Percentiles rank a stretch among this genome's conserved stretches.
These are phyloP conservation scores for Passer domesticus DNA, from an alignment of 2,113 vertebrate species.

Conservation along the genomic window DNA sequence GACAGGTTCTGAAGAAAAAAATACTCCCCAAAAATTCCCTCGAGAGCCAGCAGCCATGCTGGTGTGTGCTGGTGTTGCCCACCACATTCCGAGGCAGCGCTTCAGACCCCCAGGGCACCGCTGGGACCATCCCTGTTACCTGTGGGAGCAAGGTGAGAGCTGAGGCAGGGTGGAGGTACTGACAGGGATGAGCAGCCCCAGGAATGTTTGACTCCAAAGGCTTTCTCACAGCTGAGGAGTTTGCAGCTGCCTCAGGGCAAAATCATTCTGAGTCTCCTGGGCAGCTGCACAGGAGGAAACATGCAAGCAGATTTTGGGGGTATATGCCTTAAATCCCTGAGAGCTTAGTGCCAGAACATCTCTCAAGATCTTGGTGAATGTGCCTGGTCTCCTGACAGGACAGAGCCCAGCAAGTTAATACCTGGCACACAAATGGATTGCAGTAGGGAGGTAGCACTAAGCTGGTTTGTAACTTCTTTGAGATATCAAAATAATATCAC, in stretches of 20 bases:
- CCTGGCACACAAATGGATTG: neutral
- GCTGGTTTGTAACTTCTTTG: neutral
- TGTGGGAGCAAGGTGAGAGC: neutral
- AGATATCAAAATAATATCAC: neutral
- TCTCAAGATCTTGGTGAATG: neutral
- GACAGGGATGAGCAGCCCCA: neutral
- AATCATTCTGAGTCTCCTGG: neutral
- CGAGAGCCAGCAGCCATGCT: accelerated
- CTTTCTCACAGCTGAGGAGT: neutral
- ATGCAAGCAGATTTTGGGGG: neutral
- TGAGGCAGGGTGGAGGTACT: neutral
- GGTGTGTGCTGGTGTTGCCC: neutral
- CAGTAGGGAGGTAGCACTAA: neutral
- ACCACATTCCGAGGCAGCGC: accelerated
- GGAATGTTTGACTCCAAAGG: neutral
- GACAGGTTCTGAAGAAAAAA: neutral
- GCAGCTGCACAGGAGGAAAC: neutral
- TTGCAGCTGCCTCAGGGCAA: neutral
- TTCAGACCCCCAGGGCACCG: neutral
- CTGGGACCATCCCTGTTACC: neutral
- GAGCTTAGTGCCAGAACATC: neutral
- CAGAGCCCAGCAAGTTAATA: neutral
- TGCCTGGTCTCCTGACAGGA: neutral
- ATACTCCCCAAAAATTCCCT: neutral
- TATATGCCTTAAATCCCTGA: neutral